A percentile compares a stretch with the other conserved stretches of the same genome.
These are phyloP conservation scores for Telmatochromis sp. DNA, from an alignment of 2,113 vertebrate species.

Conservation along the genomic window DNA sequence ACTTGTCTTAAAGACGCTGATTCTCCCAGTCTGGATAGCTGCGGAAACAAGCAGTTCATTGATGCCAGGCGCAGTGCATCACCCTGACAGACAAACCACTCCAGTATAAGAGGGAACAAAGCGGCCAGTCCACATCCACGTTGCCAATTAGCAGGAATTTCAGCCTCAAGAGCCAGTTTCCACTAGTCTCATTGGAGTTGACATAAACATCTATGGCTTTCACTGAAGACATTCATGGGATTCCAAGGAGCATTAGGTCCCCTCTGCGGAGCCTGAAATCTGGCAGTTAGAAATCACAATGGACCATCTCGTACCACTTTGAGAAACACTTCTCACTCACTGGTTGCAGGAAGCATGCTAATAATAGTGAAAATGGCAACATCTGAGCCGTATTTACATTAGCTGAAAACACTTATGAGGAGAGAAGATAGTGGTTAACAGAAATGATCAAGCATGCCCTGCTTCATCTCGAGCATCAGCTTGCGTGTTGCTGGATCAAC, in stretches of 20 bases:
- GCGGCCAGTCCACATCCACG: constrained; percentile 42
- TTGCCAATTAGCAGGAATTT: constrained; percentile 72
- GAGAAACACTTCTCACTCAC: not conserved
- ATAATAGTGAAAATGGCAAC: not conserved
- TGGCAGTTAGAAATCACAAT: constrained; percentile 7
- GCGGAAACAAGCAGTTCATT: constrained; percentile 65
- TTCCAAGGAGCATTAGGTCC: constrained; percentile 63
- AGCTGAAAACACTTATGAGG: not conserved
- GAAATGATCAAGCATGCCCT: not conserved
- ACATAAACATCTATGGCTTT: constrained; percentile 51
- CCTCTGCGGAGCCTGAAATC: constrained; percentile 15
- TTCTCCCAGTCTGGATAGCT: constrained; percentile 22
- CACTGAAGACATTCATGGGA: constrained; percentile 60
- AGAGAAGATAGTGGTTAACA: not conserved
- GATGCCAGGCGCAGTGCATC: constrained; percentile 45
- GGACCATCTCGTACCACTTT: constrained; percentile 12
- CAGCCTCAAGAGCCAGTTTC: constrained; percentile 58
- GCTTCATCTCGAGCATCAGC: not conserved
- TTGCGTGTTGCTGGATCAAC: not conserved
- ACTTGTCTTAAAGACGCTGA: constrained; percentile 43
- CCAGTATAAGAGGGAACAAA: constrained; percentile 57
- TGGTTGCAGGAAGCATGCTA: not conserved
- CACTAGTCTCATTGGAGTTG: constrained; percentile 50
- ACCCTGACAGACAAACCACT: constrained; percentile 53
- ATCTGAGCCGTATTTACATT: not conserved